Conservation (phyloP, 2,797 vertebrate genomes). For the Borostomias antarcticus region DNA sequence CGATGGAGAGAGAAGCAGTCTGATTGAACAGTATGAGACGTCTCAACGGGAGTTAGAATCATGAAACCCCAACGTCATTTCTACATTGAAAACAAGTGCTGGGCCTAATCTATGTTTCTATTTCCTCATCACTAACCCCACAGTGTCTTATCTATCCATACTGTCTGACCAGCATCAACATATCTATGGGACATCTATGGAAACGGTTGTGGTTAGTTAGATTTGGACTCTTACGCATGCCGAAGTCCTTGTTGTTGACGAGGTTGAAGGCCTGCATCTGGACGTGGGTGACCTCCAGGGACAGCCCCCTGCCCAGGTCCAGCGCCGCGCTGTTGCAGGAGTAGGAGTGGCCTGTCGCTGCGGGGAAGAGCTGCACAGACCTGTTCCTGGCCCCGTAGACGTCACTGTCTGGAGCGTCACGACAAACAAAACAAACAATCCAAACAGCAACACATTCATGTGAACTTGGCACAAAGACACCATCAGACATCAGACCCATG, state of each 20-base stretch:
- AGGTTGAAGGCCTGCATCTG: slow-evolving; percentile 73
- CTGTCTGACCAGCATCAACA: background rate
- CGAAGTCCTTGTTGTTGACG: slow-evolving; percentile 51
- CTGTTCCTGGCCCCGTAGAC: background rate
- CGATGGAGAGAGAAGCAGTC: too few species aligned
- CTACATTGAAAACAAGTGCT: too few species aligned
- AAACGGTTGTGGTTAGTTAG: too few species aligned
- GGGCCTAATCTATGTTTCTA: too few species aligned
- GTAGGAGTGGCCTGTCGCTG: slow-evolving; percentile 64
- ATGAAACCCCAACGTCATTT: too few species aligned
- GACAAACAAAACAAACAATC: slow-evolving; percentile 14
- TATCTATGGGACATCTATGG: background rate
- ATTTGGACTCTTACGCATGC: slow-evolving; percentile 59
- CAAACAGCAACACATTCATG: background rate
- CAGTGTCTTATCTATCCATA: background rate
- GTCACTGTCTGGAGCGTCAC: slow-evolving; percentile 13
- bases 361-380: slow-evolving; percentile 55
- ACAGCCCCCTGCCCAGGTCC: slow-evolving; percentile 54
- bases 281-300: slow-evolving; percentile 56
- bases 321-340: slow-evolving; percentile 63
- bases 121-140: too few species aligned
- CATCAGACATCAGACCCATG: too few species aligned
- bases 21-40: too few species aligned
- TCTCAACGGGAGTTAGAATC: too few species aligned
- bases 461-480: background rate